These are phyloP conservation scores for Agrotis exclamationis DNA, from an alignment of 2,888 invertebrate genomes.

Conservation along the genomic window DNA sequence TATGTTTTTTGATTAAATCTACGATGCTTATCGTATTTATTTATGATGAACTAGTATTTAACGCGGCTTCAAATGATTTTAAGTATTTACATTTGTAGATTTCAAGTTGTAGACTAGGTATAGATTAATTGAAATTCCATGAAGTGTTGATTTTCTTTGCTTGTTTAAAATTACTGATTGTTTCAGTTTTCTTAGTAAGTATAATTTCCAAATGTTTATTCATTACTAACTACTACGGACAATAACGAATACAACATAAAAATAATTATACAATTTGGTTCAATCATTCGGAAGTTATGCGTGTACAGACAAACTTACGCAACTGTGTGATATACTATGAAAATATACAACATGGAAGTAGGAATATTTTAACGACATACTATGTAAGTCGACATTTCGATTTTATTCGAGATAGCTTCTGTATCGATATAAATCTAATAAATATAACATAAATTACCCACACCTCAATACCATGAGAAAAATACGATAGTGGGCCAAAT, in stretches of 20 bases:
- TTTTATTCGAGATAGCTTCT: not conserved
- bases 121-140: not conserved
- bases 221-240: too few species aligned
- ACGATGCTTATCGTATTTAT: slow-evolving; percentile 35
- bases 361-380: too few species aligned
- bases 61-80: slow-evolving; percentile 9
- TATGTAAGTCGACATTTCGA: too few species aligned
- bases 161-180: not conserved
- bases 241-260: too few species aligned
- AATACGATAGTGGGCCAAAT: slow-evolving; percentile 1
- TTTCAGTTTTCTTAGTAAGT: not conserved
- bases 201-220: not conserved
- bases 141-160: not conserved
- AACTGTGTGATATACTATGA: too few species aligned
- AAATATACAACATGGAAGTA: too few species aligned
- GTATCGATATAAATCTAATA: not conserved
- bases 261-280: too few species aligned
- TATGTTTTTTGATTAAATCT: slow-evolving; percentile 50
- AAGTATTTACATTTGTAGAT: slow-evolving; percentile 29
- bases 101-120: not conserved
- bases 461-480: not conserved
- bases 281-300: too few species aligned
- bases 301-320: too few species aligned
- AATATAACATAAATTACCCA: not conserved
- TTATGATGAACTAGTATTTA: slow-evolving; percentile 42